Base-by-base conservation (phyloP, 2,888 invertebrate genomes). In the Eulithis prunata region DNA sequence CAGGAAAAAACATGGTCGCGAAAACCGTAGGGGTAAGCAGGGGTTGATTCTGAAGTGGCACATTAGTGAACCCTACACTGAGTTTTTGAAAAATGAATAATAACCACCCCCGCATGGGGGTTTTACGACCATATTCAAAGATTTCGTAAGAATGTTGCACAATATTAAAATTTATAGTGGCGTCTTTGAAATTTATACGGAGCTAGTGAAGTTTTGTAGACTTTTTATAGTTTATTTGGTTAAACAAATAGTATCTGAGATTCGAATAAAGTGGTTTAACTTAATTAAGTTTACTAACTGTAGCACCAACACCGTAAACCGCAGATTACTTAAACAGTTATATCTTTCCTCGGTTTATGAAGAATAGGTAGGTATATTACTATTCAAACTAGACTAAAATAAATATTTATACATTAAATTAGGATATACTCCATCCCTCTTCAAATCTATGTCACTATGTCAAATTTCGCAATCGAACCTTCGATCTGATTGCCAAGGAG, bases 1-100 rank as follows among this genome's bases (percentile, higher is more conserved):
- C 83, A 84, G 86, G 86, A 87, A 90, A 91, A 93, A 93, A 91
- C 91, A 91, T 91, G 92, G 90, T 88, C 82, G 90, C 88, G 88
- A 88, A 89, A 87, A 86, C 80, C 87, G 87, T 89, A 89, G 90
- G 92, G 92, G 91, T 87, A 86, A 85, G 87, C 89, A 88, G 90
- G 92, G 92, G 91, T 86, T 85, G 85, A 84, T 82, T 82, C 81
- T 85, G 84, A 85, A 91, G 90, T 89, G 86, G 85, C 85, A 90
- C 88, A 92, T 92, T 93, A 91, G 90, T 84, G 85, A 76, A 77
- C 87, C 86, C 88, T 84, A 81, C 80, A 82, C 83, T 83, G 86
- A 76, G 77, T 86, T 86, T 84, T 86, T 85, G 88, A 88, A 89
- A 90, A 90, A 91, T 91, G 92, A 91, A 88, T 91, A 88, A 90